These are phyloP conservation scores for Montipora efflorescens DNA, from an alignment of 64 coral and sea anemone genomes.

Conservation along the genomic window DNA sequence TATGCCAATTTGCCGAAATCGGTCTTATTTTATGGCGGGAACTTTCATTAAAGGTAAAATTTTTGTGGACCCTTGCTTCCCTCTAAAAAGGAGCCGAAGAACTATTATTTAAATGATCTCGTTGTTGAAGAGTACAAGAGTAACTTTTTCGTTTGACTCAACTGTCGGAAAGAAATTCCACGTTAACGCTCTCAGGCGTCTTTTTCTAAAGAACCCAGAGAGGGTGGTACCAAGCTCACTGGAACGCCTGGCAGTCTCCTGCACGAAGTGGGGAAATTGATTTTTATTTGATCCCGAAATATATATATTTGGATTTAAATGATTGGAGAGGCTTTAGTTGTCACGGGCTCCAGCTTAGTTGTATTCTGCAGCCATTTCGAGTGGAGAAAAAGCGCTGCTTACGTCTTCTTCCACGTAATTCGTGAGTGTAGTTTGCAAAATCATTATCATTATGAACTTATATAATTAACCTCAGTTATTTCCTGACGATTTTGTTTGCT, in stretches of 20 bases:
- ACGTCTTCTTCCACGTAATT: constrained; percentile 54
- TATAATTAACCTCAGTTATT: neutral
- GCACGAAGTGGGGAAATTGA: no score
- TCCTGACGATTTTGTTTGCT: neutral
- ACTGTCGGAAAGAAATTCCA: no score
- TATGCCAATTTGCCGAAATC: no score
- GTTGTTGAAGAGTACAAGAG: no score
- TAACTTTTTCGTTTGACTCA: no score
- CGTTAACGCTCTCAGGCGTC: no score
- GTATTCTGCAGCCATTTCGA: constrained; percentile 67
- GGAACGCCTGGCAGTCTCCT: neutral
- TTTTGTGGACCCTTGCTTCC: no score
- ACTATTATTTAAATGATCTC: no score
- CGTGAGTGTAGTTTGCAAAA: constrained; percentile 14
- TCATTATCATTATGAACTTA: no score
- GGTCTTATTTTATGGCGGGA: neutral
- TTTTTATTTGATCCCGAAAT: neutral
- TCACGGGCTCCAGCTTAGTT: constrained; percentile 44
- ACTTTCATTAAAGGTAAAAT: neutral
- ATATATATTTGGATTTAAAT: neutral
- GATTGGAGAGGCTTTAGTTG: constrained; percentile 57
- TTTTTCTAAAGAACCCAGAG: neutral
- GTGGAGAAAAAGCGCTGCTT: constrained; percentile 64
- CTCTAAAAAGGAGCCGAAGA: no score
- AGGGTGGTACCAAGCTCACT: neutral